These are phyloP conservation scores for Danaus melanippus DNA, from an alignment of 1,140 invertebrate genomes.

Conservation along the genomic window DNA sequence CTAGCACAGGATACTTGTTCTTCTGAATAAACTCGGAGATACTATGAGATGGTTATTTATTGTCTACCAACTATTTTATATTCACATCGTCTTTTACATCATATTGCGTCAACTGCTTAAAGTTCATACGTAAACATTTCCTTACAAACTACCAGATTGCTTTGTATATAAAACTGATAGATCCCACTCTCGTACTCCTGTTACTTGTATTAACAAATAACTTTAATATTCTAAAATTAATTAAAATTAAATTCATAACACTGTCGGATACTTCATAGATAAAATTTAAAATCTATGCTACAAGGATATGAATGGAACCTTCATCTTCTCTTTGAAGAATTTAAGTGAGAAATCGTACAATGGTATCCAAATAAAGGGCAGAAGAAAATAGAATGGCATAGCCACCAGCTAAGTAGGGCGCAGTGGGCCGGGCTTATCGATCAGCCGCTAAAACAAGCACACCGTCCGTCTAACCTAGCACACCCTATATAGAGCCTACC, in stretches of 20 bases:
- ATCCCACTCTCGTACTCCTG: too few species aligned
- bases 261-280: too few species aligned
- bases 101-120: conserved; percentile 37
- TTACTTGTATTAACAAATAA: too few species aligned
- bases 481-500: conserved; percentile 37
- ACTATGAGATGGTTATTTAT: conserved; percentile 33
- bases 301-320: too few species aligned
- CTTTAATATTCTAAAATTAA: too few species aligned
- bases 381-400: conserved; percentile 49
- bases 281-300: too few species aligned
- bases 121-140: conserved; percentile 46
- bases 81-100: conserved; percentile 38
- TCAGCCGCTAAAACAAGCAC: conserved; percentile 58
- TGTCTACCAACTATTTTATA: conserved; percentile 41
- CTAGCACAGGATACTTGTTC: conserved; percentile 15
- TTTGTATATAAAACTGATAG: too few species aligned
- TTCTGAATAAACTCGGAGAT: conserved; percentile 27
- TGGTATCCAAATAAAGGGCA: conserved; percentile 39
- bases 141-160: conserved; percentile 1
- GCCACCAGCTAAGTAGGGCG: conserved; percentile 54
- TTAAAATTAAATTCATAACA: too few species aligned
- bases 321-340: too few species aligned
- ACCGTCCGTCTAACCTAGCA: conserved; percentile 49
- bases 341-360: too few species aligned
- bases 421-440: conserved; percentile 55